Evolutionary conservation across 1,140 invertebrate genomes (phyloP).

Genomic region (Hermatobates lingyangjiaoensis): DNA sequence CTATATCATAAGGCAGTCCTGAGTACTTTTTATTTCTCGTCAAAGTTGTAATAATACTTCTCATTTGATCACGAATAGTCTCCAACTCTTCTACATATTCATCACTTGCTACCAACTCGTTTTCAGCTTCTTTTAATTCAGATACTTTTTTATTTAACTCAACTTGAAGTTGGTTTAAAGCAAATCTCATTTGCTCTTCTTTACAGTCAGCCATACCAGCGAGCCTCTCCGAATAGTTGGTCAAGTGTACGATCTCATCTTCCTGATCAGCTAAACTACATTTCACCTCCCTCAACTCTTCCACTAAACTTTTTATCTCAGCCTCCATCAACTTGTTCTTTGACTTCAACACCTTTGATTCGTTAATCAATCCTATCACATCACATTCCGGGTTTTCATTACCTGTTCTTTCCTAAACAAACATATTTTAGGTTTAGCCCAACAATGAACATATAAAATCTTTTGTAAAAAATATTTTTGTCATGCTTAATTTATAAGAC

Average conservation of each 20-base stretch:
- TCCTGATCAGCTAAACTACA: slow-evolving; percentile 6
- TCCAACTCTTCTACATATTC: not conserved
- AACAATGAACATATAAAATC: too few relatives aligned
- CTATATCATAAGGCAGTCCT: not conserved
- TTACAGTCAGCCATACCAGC: not conserved
- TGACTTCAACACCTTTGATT: not conserved
- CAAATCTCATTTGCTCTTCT: not conserved
- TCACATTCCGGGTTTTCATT: too few relatives aligned
- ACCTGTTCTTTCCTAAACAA: too few relatives aligned
- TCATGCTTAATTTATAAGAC: too few relatives aligned
- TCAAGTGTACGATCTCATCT: slow-evolving; percentile 3
- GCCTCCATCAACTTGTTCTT: not conserved
- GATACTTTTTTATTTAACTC: not conserved
- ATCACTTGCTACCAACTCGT: not conserved
- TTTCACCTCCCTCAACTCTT: not conserved
- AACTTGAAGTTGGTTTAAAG: not conserved
- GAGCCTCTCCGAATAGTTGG: not conserved
- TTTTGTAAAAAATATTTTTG: too few relatives aligned
- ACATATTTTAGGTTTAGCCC: too few relatives aligned
- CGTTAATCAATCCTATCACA: too few relatives aligned
- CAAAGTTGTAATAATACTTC: not conserved
- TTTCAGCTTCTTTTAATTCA: not conserved
- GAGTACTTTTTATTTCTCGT: not conserved
- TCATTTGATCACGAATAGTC: not conserved
- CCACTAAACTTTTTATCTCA: not conserved